Evolutionary conservation across 2,888 invertebrate species (phyloP).

Genomic region (Xylophagus ater): DNA sequence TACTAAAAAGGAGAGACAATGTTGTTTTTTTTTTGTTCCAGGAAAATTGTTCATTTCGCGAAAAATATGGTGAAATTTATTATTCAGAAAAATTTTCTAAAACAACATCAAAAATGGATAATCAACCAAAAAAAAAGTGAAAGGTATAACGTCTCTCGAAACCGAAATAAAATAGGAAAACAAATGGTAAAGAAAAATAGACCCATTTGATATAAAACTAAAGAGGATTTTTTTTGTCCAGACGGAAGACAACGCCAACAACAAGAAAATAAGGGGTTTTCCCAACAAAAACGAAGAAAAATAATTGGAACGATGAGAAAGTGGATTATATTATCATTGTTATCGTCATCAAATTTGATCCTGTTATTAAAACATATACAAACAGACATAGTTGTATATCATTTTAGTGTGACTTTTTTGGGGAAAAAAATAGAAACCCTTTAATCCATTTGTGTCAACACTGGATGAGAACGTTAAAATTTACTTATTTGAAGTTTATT

Average conservation of each 20-base stretch:
- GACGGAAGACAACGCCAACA: not conserved
- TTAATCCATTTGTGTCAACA: not conserved
- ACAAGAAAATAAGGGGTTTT: not conserved
- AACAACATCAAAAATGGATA: not conserved
- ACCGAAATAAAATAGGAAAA: not conserved
- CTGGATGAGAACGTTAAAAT: constrained; percentile 7
- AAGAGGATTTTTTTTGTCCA: too few species aligned
- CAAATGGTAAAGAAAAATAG: too few species aligned
- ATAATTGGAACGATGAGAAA: too few species aligned
- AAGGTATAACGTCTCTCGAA: not conserved
- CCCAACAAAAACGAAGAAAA: not conserved
- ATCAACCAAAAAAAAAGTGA: not conserved
- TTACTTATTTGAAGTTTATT: constrained; percentile 16
- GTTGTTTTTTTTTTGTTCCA: too few species aligned
- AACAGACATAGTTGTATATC: too few species aligned
- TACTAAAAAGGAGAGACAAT: too few species aligned
- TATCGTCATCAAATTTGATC: too few species aligned
- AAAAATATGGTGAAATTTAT: constrained; percentile 15
- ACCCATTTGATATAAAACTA: too few species aligned
- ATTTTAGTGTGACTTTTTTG: not conserved
- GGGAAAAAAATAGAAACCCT: not conserved
- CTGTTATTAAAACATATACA: too few species aligned
- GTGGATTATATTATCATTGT: too few species aligned
- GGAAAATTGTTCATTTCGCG: constrained; percentile 15
- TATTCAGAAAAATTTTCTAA: constrained; percentile 11